Conservation (phyloP, 37 sponge, comb jelly and placozoan genomes). For the Cliona cf. orientalis region DNA sequence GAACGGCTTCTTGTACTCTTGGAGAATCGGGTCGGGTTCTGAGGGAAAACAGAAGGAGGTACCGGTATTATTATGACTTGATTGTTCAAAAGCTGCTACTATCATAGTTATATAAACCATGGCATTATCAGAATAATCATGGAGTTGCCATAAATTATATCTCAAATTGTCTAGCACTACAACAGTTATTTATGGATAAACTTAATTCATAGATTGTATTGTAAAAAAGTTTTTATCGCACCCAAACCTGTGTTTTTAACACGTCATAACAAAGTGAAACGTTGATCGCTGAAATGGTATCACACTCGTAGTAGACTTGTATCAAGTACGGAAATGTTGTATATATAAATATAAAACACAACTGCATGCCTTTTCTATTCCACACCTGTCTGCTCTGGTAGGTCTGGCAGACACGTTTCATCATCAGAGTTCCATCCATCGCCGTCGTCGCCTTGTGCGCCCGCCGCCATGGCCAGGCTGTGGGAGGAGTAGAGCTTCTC, state of each 20-base stretch:
- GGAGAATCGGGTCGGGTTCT: background rate
- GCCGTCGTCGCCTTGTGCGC: background rate
- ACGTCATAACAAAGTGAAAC: no score
- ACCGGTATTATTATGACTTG: background rate
- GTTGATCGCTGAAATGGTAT: no score
- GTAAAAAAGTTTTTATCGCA: no score
- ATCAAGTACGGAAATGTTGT: background rate
- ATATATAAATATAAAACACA: background rate
- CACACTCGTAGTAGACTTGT: no score
- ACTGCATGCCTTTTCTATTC: background rate
- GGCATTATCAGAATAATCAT: no score
- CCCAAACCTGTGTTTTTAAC: no score
- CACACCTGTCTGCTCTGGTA: background rate
- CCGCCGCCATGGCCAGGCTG: background rate
- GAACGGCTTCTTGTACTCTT: background rate
- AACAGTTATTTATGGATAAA: no score
- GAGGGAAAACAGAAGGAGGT: background rate
- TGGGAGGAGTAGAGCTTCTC: no score
- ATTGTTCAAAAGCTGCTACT: background rate
- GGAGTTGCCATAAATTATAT: no score
- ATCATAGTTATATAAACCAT: no score
- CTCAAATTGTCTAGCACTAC: no score
- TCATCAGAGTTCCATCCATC: constrained; percentile 22
- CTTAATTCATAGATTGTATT: no score
- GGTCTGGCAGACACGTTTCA: background rate